Evolutionary conservation across 37 sponge, comb jelly and placozoan genomes (phyloP), one percentile per base, ranked within the genome.

Genomic region (Cliona cf. orientalis): DNA sequence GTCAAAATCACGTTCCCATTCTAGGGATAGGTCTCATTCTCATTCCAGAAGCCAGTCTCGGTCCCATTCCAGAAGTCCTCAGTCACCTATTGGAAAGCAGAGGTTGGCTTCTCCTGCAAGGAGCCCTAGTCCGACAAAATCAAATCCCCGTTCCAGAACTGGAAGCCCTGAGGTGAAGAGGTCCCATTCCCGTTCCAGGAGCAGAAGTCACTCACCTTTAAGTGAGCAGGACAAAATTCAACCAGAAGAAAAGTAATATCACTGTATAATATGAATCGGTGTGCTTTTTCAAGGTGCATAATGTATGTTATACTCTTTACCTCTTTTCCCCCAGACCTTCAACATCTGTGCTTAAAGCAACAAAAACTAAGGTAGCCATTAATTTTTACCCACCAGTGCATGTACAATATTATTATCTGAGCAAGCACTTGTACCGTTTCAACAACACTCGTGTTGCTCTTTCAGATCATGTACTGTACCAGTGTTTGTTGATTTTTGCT

Each of bases 121-220:
- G 17, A 49, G 55, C 42, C 31, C 73, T 33, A 60, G 41, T 5
- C 31, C 17, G 65, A 43, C 45, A 71, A 35, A 37, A 31, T 17
- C 21, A 23, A 59, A 57, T 58, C 36, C 75, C 40, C 75, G 59
- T 35, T 75, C 75, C 57, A 26, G 60, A 19, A 35, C 71, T 3
- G 49, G 81, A 12, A 71, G 64, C 62, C 33, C 29, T 25, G 1
- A 36, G 42, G 31, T 49, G 36, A 72, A 46, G 45, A 28, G 34
- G 73, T 46, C 31, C 34, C 73, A 72, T 32, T 53, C 73, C 29
- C 21, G 56, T 31, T 26, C 73, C 56, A 72, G 56, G 6, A 62
- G 64, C 29, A 12, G 23, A 62, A 62, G 55, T 49, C 19, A 26
- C 6, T 26, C n/a, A 61, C 14, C 14, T 11, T 49, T 19, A 17